A percentile compares a stretch with the other conserved stretches of the same genome.
Conservation (phyloP, 23 tunicate species). For the Trididemnum miniatum region DNA sequence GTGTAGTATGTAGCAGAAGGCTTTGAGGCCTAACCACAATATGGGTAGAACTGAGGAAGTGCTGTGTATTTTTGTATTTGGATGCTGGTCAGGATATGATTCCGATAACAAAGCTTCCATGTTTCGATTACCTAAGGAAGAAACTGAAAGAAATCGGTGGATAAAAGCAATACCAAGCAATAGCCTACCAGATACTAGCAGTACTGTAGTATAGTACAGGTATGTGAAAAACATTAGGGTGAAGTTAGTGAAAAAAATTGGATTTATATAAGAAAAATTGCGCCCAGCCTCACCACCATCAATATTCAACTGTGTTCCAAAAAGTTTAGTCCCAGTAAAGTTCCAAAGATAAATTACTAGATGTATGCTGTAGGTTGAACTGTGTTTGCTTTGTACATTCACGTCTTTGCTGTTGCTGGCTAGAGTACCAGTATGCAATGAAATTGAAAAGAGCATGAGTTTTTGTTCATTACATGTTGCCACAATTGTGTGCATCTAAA, state of each 20-base stretch:
- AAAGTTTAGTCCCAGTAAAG: background rate
- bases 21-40: no score
- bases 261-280: background rate
- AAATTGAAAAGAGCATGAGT: background rate
- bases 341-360: background rate
- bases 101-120: background rate
- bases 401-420: no score
- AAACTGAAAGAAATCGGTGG: background rate
- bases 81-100: background rate
- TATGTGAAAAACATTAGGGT: conserved; percentile 2
- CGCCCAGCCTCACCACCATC: background rate
- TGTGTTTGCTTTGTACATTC: no score
- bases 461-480: background rate
- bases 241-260: background rate
- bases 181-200: background rate
- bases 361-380: no score
- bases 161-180: background rate
- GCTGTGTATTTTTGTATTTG: conserved; percentile 1
- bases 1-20: no score
- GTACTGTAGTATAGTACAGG: conserved; percentile 9
- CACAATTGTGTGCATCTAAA: background rate
- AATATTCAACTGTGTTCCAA: background rate
- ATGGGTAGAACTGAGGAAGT: conserved; percentile 1
- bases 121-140: background rate
- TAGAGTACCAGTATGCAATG: no score